These are phyloP conservation scores for Microcebus lehilahytsara DNA, from an alignment of 2,113 vertebrate species.

Conservation along the genomic window DNA sequence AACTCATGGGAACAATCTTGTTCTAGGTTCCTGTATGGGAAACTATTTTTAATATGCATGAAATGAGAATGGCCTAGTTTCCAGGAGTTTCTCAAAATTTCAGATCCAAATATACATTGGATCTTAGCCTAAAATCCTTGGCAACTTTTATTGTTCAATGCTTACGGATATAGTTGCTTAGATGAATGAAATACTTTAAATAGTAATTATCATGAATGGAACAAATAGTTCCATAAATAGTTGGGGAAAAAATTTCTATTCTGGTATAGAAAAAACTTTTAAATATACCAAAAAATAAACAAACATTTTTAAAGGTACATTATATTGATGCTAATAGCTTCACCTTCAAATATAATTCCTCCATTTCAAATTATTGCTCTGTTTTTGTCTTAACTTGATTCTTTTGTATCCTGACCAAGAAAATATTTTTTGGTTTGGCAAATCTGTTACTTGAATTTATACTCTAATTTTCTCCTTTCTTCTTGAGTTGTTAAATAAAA, in stretches of 20 bases:
- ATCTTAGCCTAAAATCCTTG: conserved; percentile 66
- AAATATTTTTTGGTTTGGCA: background rate
- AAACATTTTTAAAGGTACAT: background rate
- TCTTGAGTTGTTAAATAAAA: background rate
- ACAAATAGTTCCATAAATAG: conserved; percentile 42
- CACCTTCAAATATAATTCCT: background rate
- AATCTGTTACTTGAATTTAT: background rate
- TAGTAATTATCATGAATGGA: background rate
- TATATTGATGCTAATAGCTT: background rate
- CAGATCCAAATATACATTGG: conserved; percentile 64
- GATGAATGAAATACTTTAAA: conserved; percentile 57
- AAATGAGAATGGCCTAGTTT: conserved; percentile 68
- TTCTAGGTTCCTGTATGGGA: conserved; percentile 44
- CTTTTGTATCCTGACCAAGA: background rate
- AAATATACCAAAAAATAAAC: background rate
- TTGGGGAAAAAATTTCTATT: background rate
- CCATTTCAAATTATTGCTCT: background rate
- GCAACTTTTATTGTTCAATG: conserved; percentile 28
- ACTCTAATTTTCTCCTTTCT: background rate
- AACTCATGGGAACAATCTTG: conserved; percentile 65
- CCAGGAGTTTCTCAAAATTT: conserved; percentile 67
- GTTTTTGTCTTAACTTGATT: background rate
- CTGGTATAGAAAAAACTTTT: background rate
- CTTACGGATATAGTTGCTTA: background rate
- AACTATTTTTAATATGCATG: conserved; percentile 48